Percentiles rank a stretch among this genome's conserved stretches.
phyloP scores from a whole-genome alignment of 2,797 vertebrate genomes.

The Thripadectes ignobilis region DNA sequence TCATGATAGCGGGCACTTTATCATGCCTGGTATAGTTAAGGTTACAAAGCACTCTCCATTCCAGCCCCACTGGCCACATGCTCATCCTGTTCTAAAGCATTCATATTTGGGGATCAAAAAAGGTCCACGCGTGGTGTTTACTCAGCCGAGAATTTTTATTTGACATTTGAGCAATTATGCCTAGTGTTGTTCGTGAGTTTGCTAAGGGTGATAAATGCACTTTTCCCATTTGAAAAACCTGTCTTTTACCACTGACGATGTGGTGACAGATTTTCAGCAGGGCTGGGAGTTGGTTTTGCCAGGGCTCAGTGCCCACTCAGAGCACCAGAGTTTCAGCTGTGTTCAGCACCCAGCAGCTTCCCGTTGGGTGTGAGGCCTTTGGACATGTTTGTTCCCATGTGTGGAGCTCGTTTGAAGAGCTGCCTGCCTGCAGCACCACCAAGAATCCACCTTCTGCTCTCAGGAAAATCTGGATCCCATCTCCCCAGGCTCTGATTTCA shows the following conservation, averaged over 20 bases:
- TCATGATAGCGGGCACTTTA: conserved; percentile 24
- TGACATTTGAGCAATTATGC: conserved; percentile 52
- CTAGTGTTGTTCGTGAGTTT: conserved; percentile 27
- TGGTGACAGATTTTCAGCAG: conserved; percentile 61
- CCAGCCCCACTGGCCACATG: not conserved
- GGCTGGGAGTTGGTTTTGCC: not conserved
- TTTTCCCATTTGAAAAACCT: conserved; percentile 53
- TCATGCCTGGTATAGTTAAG: conserved; percentile 26
- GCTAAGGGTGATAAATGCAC: conserved; percentile 22
- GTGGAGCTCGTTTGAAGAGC: conserved; percentile 6
- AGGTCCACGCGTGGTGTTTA: conserved; percentile 5
- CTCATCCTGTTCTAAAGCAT: conserved; percentile 45
- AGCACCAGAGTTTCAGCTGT: conserved; percentile 15
- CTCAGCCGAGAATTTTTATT: conserved; percentile 50
- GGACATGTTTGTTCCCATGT: conserved; percentile 17
- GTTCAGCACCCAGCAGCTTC: conserved; percentile 7
- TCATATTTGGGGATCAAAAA: conserved; percentile 67
- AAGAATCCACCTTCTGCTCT: not conserved
- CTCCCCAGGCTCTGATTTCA: not conserved
- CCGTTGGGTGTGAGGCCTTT: not conserved
- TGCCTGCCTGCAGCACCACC: not conserved
- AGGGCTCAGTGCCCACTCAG: not conserved
- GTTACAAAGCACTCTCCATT: conserved; percentile 34
- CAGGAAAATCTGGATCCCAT: conserved; percentile 50
- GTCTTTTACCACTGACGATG: conserved; percentile 31